phyloP scores from a whole-genome alignment of 2,888 invertebrate species.

The Tipula vernalis region DNA sequence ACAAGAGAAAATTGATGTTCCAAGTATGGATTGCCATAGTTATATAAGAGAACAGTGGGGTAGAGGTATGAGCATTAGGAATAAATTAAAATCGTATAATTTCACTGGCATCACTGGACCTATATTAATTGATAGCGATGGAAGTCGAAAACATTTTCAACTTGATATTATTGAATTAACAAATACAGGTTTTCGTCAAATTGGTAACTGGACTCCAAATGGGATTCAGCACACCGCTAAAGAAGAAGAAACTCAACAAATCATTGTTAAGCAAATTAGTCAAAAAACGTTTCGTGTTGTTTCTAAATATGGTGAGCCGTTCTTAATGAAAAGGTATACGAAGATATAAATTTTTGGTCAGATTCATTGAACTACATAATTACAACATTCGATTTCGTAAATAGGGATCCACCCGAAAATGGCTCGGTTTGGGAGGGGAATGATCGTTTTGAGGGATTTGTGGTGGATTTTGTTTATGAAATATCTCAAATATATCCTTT shows the following conservation, averaged over 20 bases:
- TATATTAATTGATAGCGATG: conserved; percentile 26
- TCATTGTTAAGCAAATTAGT: too few species aligned
- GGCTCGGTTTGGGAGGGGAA: conserved; percentile 53
- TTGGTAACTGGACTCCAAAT: conserved; percentile 30
- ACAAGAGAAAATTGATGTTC: neutral
- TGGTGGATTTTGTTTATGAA: conserved; percentile 76
- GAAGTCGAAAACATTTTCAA: conserved; percentile 48
- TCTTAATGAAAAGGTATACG: conserved; percentile 42
- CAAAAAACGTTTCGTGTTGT: conserved; percentile 45
- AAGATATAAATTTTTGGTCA: neutral
- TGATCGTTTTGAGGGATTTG: conserved; percentile 75
- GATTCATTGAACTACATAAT: neutral
- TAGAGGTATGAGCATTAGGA: neutral
- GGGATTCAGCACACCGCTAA: conserved; percentile 20
- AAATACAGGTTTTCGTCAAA: conserved; percentile 39
- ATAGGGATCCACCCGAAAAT: neutral
- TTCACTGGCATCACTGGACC: conserved; percentile 15
- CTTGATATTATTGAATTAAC: conserved; percentile 50
- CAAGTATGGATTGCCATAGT: neutral
- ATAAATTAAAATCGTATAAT: conserved; percentile 9
- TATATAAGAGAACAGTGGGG: neutral
- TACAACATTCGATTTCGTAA: neutral
- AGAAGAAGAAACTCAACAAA: too few species aligned
- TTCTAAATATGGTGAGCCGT: conserved; percentile 64
- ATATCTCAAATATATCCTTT: conserved; percentile 58